A percentile compares a stretch with the other conserved stretches of the same genome.
phyloP scores from a whole-genome alignment of 1,140 invertebrate species.

The Drosophila fuyamai region DNA sequence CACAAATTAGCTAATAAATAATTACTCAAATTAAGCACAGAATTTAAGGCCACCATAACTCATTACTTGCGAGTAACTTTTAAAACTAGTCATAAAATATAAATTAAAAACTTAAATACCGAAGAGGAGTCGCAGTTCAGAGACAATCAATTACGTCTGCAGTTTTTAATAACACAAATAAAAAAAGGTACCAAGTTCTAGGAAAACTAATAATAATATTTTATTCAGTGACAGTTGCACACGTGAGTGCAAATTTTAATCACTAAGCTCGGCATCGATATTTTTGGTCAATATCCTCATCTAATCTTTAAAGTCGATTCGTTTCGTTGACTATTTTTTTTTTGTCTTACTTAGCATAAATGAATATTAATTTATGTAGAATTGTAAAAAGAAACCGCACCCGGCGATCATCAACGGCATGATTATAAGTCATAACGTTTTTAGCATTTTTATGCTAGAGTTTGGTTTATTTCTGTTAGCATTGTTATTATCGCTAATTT shows the following conservation, averaged over 20 bases:
- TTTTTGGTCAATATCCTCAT: constrained; percentile 12
- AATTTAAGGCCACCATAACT: no score
- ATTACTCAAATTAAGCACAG: no score
- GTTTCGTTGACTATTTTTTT: not conserved
- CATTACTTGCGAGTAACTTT: not conserved
- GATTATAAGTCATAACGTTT: constrained; percentile 45
- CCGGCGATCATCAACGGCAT: constrained; percentile 7
- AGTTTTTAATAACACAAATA: not conserved
- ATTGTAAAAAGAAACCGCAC: constrained; percentile 41
- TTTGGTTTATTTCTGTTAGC: constrained; percentile 23
- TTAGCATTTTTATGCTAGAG: constrained; percentile 22
- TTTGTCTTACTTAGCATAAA: constrained; percentile 39
- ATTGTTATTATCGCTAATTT: constrained; percentile 57
- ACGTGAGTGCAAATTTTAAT: constrained; percentile 18
- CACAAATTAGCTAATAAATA: no score
- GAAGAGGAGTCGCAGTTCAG: no score
- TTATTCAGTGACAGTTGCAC: constrained; percentile 5
- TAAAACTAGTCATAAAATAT: not conserved
- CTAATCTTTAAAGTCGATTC: not conserved
- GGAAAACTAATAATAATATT: not conserved
- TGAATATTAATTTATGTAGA: constrained; percentile 57
- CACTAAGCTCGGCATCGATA: constrained; percentile 2
- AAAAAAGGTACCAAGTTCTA: constrained; percentile 4
- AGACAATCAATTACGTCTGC: not conserved
- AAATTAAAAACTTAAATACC: not conserved